phyloP scores from a whole-genome alignment of 1,140 invertebrate species.

The Lepidurus packardi region DNA sequence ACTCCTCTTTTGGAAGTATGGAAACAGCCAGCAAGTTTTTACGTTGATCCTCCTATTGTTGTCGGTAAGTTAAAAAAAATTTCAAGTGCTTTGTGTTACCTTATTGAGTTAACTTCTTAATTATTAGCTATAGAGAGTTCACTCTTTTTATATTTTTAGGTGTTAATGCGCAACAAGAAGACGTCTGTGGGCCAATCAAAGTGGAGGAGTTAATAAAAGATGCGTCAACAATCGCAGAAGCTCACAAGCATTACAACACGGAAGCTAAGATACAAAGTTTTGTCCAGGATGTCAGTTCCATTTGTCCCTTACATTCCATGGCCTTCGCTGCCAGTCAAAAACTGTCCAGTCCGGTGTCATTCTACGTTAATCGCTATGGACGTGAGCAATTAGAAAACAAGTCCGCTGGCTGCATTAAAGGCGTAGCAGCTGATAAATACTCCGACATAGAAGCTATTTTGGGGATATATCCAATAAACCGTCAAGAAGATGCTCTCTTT shows the following conservation, averaged over 20 bases:
- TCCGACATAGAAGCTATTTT: conserved; percentile 3
- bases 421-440: neutral
- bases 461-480: neutral
- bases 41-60: neutral
- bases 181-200: neutral
- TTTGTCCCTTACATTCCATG: conserved; percentile 10
- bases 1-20: neutral
- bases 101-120: neutral
- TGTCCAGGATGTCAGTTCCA: neutral
- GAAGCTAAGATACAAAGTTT: neutral
- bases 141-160: neutral
- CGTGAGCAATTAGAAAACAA: neutral
- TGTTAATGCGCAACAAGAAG: neutral
- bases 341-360: conserved; percentile 21
- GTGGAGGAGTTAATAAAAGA: neutral
- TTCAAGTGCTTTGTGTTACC: neutral
- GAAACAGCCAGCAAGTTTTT: neutral
- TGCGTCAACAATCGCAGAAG: neutral
- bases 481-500: neutral
- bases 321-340: neutral
- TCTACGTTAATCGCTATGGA: conserved; percentile 7
- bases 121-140: neutral
- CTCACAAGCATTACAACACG: neutral
- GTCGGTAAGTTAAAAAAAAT: neutral
- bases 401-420: neutral